phyloP scores from a whole-genome alignment of 2,113 vertebrate species.

The Cololabis saira region DNA sequence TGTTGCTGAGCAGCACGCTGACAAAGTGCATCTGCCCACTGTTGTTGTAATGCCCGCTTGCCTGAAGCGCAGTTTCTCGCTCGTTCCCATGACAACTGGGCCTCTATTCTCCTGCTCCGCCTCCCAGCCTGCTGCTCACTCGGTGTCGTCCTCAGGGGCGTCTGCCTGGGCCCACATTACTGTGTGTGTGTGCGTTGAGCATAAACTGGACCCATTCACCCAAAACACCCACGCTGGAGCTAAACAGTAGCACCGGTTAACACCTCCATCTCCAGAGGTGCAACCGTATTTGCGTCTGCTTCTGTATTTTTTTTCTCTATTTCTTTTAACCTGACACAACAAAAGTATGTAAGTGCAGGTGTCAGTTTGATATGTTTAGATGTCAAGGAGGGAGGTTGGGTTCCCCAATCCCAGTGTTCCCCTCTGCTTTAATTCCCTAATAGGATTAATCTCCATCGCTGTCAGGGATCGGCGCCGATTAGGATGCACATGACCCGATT shows the following conservation, averaged over 20 bases:
- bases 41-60: slow-evolving; percentile 67
- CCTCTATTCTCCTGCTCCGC: slow-evolving; percentile 57
- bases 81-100: slow-evolving; percentile 77
- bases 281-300: slow-evolving; percentile 27
- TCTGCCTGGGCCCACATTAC: slow-evolving; percentile 44
- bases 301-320: slow-evolving; percentile 3
- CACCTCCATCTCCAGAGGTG: slow-evolving; percentile 51
- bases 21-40: slow-evolving; percentile 64
- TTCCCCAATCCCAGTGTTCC: slow-evolving; percentile 16
- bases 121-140: slow-evolving; percentile 63
- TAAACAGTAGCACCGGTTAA: slow-evolving; percentile 36
- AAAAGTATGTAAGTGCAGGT: not conserved
- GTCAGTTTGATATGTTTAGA: slow-evolving; percentile 40
- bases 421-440: slow-evolving; percentile 64
- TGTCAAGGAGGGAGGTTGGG: slow-evolving; percentile 28
- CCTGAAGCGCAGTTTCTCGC: slow-evolving; percentile 69
- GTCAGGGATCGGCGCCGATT: slow-evolving; percentile 63
- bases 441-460: slow-evolving; percentile 72
- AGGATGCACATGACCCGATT: slow-evolving; percentile 66
- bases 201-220: slow-evolving; percentile 41
- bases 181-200: slow-evolving; percentile 29
- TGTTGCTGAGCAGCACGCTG: slow-evolving; percentile 56
- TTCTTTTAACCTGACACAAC: slow-evolving; percentile 22
- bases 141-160: slow-evolving; percentile 44
- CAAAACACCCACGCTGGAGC: slow-evolving; percentile 13